A percentile compares a stretch with the other conserved stretches of the same genome.
Conservation (phyloP, 1,140 invertebrate species). For the Orchestia grillus region DNA sequence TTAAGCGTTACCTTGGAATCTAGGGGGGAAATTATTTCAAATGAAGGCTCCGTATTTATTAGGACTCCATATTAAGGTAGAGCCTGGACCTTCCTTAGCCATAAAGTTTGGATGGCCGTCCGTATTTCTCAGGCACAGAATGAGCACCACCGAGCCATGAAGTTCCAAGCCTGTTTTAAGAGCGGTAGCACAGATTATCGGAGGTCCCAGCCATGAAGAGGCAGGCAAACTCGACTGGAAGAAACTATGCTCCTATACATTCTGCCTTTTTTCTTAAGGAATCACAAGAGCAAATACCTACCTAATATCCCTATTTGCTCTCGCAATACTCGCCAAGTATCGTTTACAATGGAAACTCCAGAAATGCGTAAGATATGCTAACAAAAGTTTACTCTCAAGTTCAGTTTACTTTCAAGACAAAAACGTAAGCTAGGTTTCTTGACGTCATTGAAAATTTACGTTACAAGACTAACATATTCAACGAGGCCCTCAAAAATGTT, state of each 20-base stretch:
- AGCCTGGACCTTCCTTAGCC: not conserved
- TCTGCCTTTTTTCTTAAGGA: not conserved
- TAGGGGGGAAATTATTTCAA: not conserved
- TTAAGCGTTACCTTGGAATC: not conserved
- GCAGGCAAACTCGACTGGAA: not conserved
- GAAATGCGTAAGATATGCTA: not conserved
- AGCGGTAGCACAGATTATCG: not conserved
- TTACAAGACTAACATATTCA: not conserved
- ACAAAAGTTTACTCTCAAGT: not conserved
- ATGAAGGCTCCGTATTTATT: not conserved
- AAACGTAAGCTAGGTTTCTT: too few relatives aligned
- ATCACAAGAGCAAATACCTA: not conserved
- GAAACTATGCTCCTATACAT: not conserved
- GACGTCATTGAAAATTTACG: too few relatives aligned
- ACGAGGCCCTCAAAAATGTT: not conserved
- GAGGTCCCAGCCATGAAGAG: not conserved
- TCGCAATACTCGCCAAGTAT: not conserved
- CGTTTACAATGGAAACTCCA: not conserved
- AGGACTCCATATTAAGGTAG: not conserved
- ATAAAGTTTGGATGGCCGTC: not conserved
- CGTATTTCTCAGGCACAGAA: not conserved
- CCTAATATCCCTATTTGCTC: not conserved
- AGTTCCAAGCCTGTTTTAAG: not conserved
- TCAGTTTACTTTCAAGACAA: not conserved
- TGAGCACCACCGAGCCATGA: not conserved